A percentile compares a stretch with the other conserved stretches of the same genome.
Evolutionary conservation across 1,140 invertebrate species (phyloP).

Genomic region (Delia radicum): DNA sequence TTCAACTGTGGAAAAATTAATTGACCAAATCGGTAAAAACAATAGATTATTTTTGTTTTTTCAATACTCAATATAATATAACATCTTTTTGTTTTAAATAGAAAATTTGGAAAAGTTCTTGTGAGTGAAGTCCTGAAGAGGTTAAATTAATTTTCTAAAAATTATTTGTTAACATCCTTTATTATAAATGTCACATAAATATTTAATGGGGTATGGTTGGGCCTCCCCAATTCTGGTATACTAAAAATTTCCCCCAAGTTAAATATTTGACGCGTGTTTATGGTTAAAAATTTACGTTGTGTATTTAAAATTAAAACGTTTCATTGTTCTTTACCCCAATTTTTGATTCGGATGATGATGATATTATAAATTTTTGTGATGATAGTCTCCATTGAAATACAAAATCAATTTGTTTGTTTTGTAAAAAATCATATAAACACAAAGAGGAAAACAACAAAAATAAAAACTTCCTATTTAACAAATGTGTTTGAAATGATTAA

Average conservation of each 20-base stretch:
- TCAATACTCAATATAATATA: no score
- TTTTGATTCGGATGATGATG: not conserved
- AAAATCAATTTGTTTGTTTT: constrained; percentile 19
- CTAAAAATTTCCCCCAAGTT: not conserved
- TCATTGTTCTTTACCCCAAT: not conserved
- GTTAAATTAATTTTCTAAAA: no score
- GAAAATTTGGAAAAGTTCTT: no score
- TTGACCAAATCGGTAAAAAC: no score
- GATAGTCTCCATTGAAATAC: constrained; percentile 2
- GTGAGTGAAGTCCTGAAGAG: no score
- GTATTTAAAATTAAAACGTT: constrained; percentile 8
- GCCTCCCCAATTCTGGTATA: not conserved
- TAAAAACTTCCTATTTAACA: not conserved
- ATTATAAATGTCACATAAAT: constrained; percentile 15
- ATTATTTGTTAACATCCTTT: no score
- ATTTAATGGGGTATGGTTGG: not conserved
- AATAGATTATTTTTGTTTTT: no score
- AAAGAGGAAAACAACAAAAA: not conserved
- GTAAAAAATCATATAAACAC: not conserved
- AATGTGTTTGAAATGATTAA: not conserved
- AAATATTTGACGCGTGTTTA: not conserved
- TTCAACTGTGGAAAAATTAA: no score
- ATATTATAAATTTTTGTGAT: not conserved
- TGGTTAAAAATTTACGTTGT: not conserved
- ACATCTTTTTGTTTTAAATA: no score